These are phyloP conservation scores for Drosophila carrolli DNA, from an alignment of 1,140 invertebrate species.

Conservation along the genomic window DNA sequence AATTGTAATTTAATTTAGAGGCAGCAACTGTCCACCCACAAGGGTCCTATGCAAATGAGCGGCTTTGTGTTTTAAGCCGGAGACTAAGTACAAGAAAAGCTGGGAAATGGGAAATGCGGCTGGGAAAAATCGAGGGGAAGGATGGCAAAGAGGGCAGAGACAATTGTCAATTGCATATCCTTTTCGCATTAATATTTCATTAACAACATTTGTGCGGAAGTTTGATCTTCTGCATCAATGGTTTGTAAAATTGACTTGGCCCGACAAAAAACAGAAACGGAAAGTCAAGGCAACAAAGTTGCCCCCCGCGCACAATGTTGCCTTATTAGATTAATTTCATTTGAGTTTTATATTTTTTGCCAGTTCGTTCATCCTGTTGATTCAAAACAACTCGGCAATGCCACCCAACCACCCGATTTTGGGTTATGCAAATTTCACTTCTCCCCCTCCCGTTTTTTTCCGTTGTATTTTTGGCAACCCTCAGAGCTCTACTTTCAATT, in stretches of 20 bases:
- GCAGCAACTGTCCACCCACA: conserved; percentile 30
- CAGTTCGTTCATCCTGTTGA: conserved; percentile 67
- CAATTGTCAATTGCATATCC: conserved; percentile 84
- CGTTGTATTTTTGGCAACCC: conserved; percentile 57
- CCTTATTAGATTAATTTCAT: conserved; percentile 84
- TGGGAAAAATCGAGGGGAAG: not conserved
- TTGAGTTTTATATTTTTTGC: conserved; percentile 61
- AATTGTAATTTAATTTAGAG: conserved; percentile 82
- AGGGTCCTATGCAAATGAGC: conserved; percentile 71
- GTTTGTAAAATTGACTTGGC: conserved; percentile 83
- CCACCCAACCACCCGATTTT: conserved; percentile 5
- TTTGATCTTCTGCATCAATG: conserved; percentile 84
- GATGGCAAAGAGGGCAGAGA: conserved; percentile 7
- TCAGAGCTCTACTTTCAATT: conserved; percentile 75
- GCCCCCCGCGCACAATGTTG: conserved; percentile 41
- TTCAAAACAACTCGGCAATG: conserved; percentile 35
- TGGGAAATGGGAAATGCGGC: not conserved
- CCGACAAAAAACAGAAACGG: conserved; percentile 29
- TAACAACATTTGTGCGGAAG: conserved; percentile 83
- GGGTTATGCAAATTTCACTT: conserved; percentile 70
- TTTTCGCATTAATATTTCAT: conserved; percentile 84
- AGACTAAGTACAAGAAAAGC: conserved; percentile 13
- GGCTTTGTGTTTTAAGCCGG: conserved; percentile 54
- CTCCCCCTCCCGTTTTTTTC: conserved; percentile 1
- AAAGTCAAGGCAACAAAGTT: conserved; percentile 49